A percentile compares a stretch with the other conserved stretches of the same genome.
These are phyloP conservation scores for Pinna nobilis DNA, from an alignment of 1,140 invertebrate species.

Conservation along the genomic window DNA sequence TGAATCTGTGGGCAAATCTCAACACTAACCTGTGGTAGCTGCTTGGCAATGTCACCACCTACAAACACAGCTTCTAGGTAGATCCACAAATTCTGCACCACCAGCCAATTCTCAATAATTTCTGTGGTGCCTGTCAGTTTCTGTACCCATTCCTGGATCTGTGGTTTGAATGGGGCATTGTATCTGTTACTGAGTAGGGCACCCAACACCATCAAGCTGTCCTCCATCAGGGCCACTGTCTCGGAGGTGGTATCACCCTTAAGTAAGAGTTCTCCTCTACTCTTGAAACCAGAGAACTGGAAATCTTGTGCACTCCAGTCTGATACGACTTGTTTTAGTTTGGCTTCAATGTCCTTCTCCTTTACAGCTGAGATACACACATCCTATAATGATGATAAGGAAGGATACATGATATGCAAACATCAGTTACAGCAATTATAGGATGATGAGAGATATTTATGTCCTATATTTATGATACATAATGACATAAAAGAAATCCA, in stretches of 20 bases:
- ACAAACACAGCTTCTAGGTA: constrained; percentile 96
- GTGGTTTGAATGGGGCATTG: constrained; percentile 97
- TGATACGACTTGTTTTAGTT: constrained; percentile 94
- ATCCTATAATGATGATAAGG: constrained; percentile 84
- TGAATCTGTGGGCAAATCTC: background rate
- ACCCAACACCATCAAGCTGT: constrained; percentile 96
- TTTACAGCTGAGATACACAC: constrained; percentile 99
- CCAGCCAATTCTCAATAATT: constrained; percentile 95
- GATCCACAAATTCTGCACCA: constrained; percentile 99
- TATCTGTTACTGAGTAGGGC: constrained; percentile 95
- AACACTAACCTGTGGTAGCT: constrained; percentile 85
- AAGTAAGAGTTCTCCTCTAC: constrained; percentile 86
- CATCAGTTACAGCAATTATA: too few species aligned
- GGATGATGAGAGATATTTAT: too few species aligned
- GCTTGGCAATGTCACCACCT: constrained; percentile 98
- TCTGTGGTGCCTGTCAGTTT: constrained; percentile 97
- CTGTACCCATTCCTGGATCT: constrained; percentile 96
- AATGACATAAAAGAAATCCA: too few species aligned
- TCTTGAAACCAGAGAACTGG: constrained; percentile 96
- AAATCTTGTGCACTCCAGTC: constrained; percentile 96
- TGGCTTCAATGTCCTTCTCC: constrained; percentile 98
- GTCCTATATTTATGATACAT: too few species aligned
- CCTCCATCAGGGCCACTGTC: constrained; percentile 94
- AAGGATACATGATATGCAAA: background rate
- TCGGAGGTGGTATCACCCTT: constrained; percentile 81